A percentile compares a stretch with the other conserved stretches of the same genome.
Conservation (phyloP, 64 coral and sea anemone genomes). For the Acropora tenuis region DNA sequence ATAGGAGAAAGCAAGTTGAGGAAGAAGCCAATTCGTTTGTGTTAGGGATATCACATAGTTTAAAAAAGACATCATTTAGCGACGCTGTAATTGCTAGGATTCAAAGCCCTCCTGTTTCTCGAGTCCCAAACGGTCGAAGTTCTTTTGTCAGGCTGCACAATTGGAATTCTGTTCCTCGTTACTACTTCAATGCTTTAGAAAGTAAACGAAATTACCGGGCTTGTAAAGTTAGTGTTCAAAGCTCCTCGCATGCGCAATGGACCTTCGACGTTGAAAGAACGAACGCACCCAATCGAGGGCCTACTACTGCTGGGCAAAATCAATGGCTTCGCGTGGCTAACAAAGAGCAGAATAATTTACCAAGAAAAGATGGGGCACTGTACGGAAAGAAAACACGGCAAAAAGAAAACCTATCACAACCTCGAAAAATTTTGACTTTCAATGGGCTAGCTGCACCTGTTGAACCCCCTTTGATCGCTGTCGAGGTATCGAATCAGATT, state of each 20-base stretch:
- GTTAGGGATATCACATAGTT: neutral
- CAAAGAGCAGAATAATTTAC: no score
- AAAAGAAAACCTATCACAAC: no score
- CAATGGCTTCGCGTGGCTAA: neutral
- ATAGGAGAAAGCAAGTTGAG: neutral
- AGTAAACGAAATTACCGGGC: neutral
- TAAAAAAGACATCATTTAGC: neutral
- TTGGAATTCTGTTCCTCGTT: slow-evolving; percentile 8
- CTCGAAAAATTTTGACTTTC: neutral
- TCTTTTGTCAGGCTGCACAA: neutral
- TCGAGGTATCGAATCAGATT: slow-evolving; percentile 24
- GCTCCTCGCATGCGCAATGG: neutral
- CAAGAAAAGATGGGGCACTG: no score
- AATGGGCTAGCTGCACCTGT: slow-evolving; percentile 12
- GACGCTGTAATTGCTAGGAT: neutral
- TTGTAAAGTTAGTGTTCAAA: no score
- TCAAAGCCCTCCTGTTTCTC: neutral
- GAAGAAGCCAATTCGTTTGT: neutral
- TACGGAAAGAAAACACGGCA: no score
- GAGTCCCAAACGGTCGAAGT: neutral
- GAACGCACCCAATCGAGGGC: neutral
- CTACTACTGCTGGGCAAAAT: neutral
- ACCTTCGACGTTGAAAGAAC: neutral
- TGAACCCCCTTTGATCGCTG: slow-evolving; percentile 15
- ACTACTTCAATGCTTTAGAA: neutral